Percentiles rank a stretch among this genome's conserved stretches.
Conservation (phyloP, 2,797 vertebrate species). For the Anguilla anguilla region DNA sequence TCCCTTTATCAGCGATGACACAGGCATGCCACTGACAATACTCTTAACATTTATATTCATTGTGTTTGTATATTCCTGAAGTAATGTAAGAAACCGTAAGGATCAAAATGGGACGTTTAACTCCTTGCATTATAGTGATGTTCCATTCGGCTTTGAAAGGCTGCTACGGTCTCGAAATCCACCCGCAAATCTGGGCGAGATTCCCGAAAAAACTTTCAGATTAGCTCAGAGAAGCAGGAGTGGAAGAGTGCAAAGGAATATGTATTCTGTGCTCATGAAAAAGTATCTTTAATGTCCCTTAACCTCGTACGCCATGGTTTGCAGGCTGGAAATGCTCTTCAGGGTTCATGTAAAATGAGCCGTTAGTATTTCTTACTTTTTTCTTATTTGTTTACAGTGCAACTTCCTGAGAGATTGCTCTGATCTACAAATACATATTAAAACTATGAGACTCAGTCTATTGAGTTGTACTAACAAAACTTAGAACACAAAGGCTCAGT, state of each 20-base stretch:
- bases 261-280: not conserved
- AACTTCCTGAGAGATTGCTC: slow-evolving; percentile 76
- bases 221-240: not conserved
- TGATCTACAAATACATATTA: slow-evolving; percentile 54
- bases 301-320: not conserved
- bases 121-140: not conserved
- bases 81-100: not conserved
- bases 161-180: not conserved
- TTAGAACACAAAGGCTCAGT: slow-evolving; percentile 29
- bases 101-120: not conserved
- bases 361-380: not conserved
- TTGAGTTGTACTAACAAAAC: slow-evolving; percentile 45
- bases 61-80: not conserved
- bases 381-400: slow-evolving; percentile 43
- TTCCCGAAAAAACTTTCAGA: not conserved
- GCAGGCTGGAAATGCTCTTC: not conserved
- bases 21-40: not conserved
- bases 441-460: slow-evolving; percentile 55
- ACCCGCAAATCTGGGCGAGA: not conserved
- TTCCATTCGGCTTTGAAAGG: not conserved
- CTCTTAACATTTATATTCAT: not conserved
- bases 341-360: not conserved
- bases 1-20: not conserved
- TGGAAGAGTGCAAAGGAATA: not conserved
- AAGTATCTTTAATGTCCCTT: not conserved